Percentiles rank a stretch among this genome's conserved stretches.
Evolutionary conservation across 2,113 vertebrate species (phyloP).

Genomic region (Romanogobio albipinnatus): DNA sequence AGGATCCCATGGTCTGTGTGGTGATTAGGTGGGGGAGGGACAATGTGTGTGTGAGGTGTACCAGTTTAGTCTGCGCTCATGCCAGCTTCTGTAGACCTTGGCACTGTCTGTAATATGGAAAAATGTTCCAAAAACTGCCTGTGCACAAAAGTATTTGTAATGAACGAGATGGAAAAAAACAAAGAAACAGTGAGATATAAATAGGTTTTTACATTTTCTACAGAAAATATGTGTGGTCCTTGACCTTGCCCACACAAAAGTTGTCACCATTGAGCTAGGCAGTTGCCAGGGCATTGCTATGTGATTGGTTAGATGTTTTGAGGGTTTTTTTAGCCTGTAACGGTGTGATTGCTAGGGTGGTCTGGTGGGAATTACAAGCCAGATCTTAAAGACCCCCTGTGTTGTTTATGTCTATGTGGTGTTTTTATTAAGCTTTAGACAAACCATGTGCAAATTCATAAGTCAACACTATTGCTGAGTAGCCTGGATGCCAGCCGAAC

Average conservation of each 20-base stretch:
- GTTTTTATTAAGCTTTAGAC: too few species aligned
- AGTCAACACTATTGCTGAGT: too few species aligned
- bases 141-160: neutral
- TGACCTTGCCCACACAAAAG: neutral
- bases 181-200: neutral
- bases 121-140: neutral
- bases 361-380: neutral
- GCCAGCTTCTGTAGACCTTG: neutral
- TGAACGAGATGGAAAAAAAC: neutral
- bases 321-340: neutral
- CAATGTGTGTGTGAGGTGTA: neutral
- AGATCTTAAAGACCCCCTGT: too few species aligned
- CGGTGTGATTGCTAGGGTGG: neutral
- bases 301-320: neutral
- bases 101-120: neutral
- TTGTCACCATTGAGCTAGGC: neutral
- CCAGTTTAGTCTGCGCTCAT: neutral
- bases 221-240: neutral
- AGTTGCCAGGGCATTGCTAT: neutral
- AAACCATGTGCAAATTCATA: too few species aligned
- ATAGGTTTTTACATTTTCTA: neutral
- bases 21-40: constrained; percentile 13
- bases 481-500: too few species aligned
- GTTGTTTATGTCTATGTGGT: too few species aligned
- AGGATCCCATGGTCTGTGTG: constrained; percentile 14